Evolutionary conservation across 2,113 vertebrate genomes (phyloP), one percentile per base, ranked within the genome.

Genomic region (Odocoileus virginianus): DNA sequence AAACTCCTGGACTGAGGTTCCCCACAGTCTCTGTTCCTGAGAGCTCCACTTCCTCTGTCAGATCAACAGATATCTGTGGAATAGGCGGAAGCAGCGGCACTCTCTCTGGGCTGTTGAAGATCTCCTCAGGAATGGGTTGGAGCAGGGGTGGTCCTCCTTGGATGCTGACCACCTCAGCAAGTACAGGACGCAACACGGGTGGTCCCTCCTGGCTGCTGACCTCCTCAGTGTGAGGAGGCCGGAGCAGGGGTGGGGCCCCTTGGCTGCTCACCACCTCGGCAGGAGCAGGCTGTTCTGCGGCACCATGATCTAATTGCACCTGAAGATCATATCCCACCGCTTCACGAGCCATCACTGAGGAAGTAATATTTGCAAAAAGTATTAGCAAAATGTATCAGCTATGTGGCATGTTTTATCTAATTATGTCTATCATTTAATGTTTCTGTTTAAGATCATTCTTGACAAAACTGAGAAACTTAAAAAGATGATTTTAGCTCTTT

Each of bases 241-340:
- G 87, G 9, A 64, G 55, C 67, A 93, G 43, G 6, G 50, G 50
- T 5, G 40, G 74, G 0, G 0, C 45, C 5, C 40, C 0, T 0
- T 33, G 93, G 57, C 84, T 76, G 47, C 10, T 85, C 16, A 95
- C 45, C 21, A 81, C 92, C 33, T 97, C 98, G 0, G 8, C 2
- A 28, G 91, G 16, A 89, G 54, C 19, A 0, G 5, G 50, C 17
- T 74, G 79, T 54, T 93, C 94, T 2, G 84, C n/a, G 2, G 64
- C 43, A 43, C 86, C 95, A 36, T 11, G 81, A 40, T 93, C 93
- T 45, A 85, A 85, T 3, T 60, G 98, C 0, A 92, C 15, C 0
- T 98, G 98, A 67, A 99, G 87, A 91, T 99, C 99, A 60, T 99
- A 98, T 83, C 99, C 99, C 99, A 99, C 99, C 98, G 99, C 98